phyloP scores from a whole-genome alignment of 2,888 invertebrate genomes.

The Encarsia formosa region DNA sequence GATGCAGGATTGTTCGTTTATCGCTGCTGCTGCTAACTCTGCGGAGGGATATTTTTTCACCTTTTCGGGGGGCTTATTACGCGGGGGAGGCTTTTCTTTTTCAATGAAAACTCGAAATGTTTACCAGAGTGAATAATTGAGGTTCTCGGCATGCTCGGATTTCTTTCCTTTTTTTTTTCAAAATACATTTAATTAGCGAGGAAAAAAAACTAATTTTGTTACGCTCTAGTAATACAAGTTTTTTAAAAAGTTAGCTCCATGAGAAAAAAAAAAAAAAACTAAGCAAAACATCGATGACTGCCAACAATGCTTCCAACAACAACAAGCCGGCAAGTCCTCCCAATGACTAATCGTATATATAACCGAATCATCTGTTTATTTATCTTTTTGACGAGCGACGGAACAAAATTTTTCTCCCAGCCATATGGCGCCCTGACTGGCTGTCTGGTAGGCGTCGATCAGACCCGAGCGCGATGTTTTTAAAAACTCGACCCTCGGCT shows the following conservation, averaged over 20 bases:
- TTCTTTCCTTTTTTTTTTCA: too few relatives aligned
- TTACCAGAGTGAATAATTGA: too few relatives aligned
- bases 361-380: not conserved
- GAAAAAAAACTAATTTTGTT: too few relatives aligned
- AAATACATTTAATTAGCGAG: too few relatives aligned
- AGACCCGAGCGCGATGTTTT: conserved; percentile 17
- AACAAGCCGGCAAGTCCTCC: too few relatives aligned
- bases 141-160: too few relatives aligned
- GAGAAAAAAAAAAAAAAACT: too few relatives aligned
- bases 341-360: not conserved
- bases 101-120: not conserved
- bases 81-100: not conserved
- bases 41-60: not conserved
- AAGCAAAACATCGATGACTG: too few relatives aligned
- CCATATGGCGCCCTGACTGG: conserved; percentile 36
- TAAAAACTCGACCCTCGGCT: conserved; percentile 27
- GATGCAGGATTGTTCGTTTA: conserved; percentile 6
- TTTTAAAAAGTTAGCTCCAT: too few relatives aligned
- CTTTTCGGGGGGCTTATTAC: conserved; percentile 5
- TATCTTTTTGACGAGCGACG: not conserved
- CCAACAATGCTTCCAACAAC: too few relatives aligned
- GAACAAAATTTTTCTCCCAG: conserved; percentile 15
- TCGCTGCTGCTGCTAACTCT: not conserved
- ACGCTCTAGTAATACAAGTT: too few relatives aligned
- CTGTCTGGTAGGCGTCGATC: conserved; percentile 9